phyloP scores from a whole-genome alignment of 2,797 vertebrate species.

The Benthosema pterotum region DNA sequence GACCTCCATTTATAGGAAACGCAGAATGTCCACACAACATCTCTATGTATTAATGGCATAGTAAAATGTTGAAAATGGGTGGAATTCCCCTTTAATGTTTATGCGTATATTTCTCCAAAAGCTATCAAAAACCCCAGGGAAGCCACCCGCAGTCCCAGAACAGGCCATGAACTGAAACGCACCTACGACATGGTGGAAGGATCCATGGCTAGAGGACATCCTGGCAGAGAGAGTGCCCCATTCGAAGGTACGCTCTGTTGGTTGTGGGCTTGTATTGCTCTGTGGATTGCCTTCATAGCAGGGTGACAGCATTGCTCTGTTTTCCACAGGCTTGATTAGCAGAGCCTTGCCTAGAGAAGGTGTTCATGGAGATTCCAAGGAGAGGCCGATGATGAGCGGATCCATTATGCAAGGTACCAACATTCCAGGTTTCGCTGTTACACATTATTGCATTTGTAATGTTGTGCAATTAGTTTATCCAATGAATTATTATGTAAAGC shows the following conservation, averaged over 20 bases:
- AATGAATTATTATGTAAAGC: too few relatives aligned
- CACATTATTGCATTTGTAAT: too few relatives aligned
- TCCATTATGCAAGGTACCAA: constrained; percentile 97
- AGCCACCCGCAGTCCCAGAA: constrained; percentile 94
- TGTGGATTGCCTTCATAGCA: constrained; percentile 10
- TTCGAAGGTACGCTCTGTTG: constrained; percentile 85
- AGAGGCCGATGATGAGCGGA: constrained; percentile 88
- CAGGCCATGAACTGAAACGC: constrained; percentile 91
- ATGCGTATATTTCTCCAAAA: constrained; percentile 51
- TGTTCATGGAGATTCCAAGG: constrained; percentile 90
- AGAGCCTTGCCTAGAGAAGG: constrained; percentile 92
- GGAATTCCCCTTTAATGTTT: too few relatives aligned
- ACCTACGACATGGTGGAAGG: constrained; percentile 96
- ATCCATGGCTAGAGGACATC: constrained; percentile 85
- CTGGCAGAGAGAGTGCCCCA: constrained; percentile 88
- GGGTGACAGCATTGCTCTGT: constrained; percentile 25
- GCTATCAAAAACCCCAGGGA: constrained; percentile 95
- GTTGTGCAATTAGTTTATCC: too few relatives aligned
- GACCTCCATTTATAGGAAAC: too few relatives aligned
- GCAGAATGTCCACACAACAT: too few relatives aligned
- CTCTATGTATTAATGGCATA: too few relatives aligned
- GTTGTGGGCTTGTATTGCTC: not conserved
- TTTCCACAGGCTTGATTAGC: constrained; percentile 90
- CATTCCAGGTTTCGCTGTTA: not conserved
- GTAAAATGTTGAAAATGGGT: too few relatives aligned